Evolutionary conservation across 37 sponge, comb jelly and placozoan genomes (phyloP).

Genomic region (Halisarca cf. caerulea): DNA sequence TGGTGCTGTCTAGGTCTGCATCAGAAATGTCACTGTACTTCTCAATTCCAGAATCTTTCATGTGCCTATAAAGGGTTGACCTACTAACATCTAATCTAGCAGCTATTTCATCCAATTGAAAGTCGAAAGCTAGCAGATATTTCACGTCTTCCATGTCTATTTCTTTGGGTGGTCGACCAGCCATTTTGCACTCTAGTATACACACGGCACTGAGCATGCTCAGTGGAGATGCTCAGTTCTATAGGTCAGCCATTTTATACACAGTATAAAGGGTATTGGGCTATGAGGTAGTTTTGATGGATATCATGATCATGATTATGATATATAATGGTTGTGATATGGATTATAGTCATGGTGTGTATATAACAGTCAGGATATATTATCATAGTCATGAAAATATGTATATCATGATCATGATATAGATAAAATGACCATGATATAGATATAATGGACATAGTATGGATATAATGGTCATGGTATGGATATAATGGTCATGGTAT

Average conservation of each 20-base stretch:
- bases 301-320: neutral
- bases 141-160: conserved; percentile 15
- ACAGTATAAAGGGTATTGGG: neutral
- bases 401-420: neutral
- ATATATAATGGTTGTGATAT: neutral
- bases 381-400: neutral
- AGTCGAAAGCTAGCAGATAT: conserved; percentile 11
- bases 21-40: conserved; percentile 23
- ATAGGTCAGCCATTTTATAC: neutral
- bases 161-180: conserved; percentile 4
- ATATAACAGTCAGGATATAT: neutral
- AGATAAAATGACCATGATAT: neutral
- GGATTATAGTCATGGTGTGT: neutral
- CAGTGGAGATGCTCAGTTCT: neutral
- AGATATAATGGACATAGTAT: neutral
- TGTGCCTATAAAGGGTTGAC: conserved; percentile 7
- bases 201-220: conserved; percentile 21
- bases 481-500: neutral
- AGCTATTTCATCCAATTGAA: conserved; percentile 4
- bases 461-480: neutral
- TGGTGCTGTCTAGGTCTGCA: neutral
- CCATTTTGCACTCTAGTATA: neutral
- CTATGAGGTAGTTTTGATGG: neutral
- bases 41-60: conserved; percentile 15
- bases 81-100: conserved; percentile 7